Conservation (phyloP, 2,888 invertebrate species). For the Linhomoeus sp. region DNA sequence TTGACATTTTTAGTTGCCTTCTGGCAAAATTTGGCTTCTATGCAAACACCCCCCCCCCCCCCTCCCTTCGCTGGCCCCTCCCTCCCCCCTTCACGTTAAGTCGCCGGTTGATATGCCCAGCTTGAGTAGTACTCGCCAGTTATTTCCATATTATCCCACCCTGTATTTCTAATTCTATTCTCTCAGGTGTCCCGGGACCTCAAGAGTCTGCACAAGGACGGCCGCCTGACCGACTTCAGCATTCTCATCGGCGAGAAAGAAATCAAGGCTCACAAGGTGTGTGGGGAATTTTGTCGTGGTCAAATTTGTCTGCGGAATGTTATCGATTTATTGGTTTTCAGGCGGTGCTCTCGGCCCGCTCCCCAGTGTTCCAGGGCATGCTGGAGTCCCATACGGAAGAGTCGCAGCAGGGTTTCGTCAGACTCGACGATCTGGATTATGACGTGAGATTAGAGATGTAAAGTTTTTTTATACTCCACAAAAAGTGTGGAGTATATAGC, state of each 20-base stretch:
- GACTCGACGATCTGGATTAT: constrained; percentile 13
- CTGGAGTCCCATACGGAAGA: constrained; percentile 20
- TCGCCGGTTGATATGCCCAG: too few species aligned
- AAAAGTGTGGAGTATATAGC: too few species aligned
- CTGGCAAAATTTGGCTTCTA: too few species aligned
- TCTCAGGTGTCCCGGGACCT: constrained; percentile 17
- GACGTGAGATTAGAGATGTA: constrained; percentile 10
- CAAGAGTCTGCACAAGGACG: constrained; percentile 13
- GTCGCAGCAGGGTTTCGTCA: constrained; percentile 10
- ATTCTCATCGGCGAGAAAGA: constrained; percentile 14
- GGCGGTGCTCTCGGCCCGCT: constrained; percentile 7
- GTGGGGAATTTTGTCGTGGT: too few species aligned
- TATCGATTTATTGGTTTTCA: background rate
- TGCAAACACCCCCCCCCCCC: too few species aligned
- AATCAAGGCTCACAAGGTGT: constrained; percentile 3
- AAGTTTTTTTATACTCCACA: too few species aligned
- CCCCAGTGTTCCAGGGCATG: constrained; percentile 19
- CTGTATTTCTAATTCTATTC: background rate
- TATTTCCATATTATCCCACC: too few species aligned
- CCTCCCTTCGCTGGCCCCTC: too few species aligned
- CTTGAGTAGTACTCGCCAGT: too few species aligned
- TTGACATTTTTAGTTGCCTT: too few species aligned
- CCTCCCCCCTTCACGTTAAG: too few species aligned
- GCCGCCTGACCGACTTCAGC: constrained; percentile 17
- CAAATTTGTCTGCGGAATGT: background rate